phyloP scores from a whole-genome alignment of 2,888 invertebrate genomes.

The Eudemis profundana region DNA sequence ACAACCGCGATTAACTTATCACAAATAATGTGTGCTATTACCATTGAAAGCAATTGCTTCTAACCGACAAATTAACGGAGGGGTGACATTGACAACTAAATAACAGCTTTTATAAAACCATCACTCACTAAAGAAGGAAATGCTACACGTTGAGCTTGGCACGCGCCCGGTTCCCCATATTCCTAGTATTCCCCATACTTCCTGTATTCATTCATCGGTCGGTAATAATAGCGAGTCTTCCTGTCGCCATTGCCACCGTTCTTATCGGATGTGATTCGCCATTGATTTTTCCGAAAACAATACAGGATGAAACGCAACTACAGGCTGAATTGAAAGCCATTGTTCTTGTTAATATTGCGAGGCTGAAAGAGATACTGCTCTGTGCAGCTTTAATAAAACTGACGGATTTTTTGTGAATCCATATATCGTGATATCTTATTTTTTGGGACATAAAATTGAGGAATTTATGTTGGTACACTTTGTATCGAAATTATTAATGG shows the following conservation, averaged over 20 bases:
- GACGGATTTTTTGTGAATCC: background rate
- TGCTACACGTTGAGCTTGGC: constrained; percentile 67
- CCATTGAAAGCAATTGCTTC: constrained; percentile 36
- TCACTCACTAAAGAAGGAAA: constrained; percentile 68
- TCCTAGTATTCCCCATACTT: constrained; percentile 10
- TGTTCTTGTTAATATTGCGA: constrained; percentile 30
- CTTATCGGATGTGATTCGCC: constrained; percentile 77
- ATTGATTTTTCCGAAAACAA: constrained; percentile 85
- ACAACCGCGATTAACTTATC: constrained; percentile 8
- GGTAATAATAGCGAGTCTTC: constrained; percentile 81
- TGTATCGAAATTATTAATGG: too few species aligned
- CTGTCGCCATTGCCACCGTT: constrained; percentile 65
- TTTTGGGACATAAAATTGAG: background rate
- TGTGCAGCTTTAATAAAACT: constrained; percentile 19
- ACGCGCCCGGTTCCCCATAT: constrained; percentile 58
- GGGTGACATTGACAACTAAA: constrained; percentile 68
- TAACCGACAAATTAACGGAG: constrained; percentile 58
- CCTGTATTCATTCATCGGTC: constrained; percentile 58
- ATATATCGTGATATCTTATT: background rate
- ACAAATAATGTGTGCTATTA: constrained; percentile 31
- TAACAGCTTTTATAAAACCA: constrained; percentile 76
- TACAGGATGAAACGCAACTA: constrained; percentile 52
- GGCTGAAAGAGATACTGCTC: constrained; percentile 14
- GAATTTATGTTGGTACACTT: background rate
- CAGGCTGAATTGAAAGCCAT: constrained; percentile 30